These are phyloP conservation scores for Anolis carolinensis DNA, from an alignment of 2,113 vertebrate species.

Conservation along the genomic window DNA sequence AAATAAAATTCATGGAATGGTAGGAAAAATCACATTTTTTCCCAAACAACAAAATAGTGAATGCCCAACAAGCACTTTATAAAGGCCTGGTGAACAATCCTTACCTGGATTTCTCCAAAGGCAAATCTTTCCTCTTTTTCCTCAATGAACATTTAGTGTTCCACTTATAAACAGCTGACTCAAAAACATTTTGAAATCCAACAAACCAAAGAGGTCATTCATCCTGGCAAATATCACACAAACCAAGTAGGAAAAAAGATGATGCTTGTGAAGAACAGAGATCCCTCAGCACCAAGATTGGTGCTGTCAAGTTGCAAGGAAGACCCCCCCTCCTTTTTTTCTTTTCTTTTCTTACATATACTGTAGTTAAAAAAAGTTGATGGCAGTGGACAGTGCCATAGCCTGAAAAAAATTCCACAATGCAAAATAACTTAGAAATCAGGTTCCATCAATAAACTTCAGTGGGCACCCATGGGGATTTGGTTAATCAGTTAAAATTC, in stretches of 20 bases:
- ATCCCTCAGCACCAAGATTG: fast-evolving
- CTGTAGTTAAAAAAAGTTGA: no score
- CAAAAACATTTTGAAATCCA: fast-evolving
- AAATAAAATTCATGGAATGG: neutral
- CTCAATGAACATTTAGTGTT: neutral
- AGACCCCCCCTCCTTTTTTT: no score
- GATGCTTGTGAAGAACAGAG: neutral
- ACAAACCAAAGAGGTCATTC: neutral
- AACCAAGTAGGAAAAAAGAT: neutral
- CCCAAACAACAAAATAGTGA: neutral
- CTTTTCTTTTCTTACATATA: no score
- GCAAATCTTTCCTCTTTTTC: neutral
- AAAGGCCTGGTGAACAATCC: neutral
- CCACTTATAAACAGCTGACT: fast-evolving
- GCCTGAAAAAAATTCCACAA: no score
- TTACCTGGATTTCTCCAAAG: fast-evolving
- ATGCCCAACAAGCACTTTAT: neutral
- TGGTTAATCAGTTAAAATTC: no score
- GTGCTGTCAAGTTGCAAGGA: neutral
- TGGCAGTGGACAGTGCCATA: no score
- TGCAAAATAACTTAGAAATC: no score
- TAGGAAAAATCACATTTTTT: neutral
- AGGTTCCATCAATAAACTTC: no score
- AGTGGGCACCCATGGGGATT: no score
- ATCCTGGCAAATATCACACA: neutral